Conservation (phyloP, 2,888 invertebrate genomes). For the Nasonovia ribisnigri region DNA sequence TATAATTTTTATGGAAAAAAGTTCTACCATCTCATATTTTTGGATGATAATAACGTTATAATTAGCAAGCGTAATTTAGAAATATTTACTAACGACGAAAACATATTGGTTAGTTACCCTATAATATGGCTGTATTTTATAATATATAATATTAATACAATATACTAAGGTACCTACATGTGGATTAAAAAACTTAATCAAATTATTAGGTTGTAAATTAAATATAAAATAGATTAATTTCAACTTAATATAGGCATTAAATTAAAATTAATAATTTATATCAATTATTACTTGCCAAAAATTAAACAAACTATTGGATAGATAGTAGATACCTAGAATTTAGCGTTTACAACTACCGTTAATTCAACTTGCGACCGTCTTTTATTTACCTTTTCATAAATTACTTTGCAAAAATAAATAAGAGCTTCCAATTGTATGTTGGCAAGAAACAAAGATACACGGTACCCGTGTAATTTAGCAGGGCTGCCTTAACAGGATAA, state of each 20-base stretch:
- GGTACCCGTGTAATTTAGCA: slow-evolving; percentile 54
- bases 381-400: slow-evolving; percentile 55
- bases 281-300: not conserved
- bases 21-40: not conserved
- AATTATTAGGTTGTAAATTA: not conserved
- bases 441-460: slow-evolving; percentile 61
- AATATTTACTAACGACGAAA: not conserved
- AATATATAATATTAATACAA: not conserved
- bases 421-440: slow-evolving; percentile 58
- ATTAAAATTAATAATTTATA: not conserved
- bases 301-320: not conserved
- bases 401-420: slow-evolving; percentile 37
- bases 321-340: not conserved
- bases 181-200: not conserved
- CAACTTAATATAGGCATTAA: not conserved
- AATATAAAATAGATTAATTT: not conserved
- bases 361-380: not conserved
- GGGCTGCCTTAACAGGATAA: slow-evolving; percentile 61
- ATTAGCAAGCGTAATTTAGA: not conserved
- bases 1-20: not conserved
- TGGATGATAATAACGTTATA: not conserved
- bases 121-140: not conserved
- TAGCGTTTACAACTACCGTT: not conserved
- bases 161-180: not conserved
- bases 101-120: not conserved